Percentiles rank a stretch among this genome's conserved stretches.
Evolutionary conservation across 1,140 invertebrate species (phyloP).

Genomic region (Trichonephila clavipes): DNA sequence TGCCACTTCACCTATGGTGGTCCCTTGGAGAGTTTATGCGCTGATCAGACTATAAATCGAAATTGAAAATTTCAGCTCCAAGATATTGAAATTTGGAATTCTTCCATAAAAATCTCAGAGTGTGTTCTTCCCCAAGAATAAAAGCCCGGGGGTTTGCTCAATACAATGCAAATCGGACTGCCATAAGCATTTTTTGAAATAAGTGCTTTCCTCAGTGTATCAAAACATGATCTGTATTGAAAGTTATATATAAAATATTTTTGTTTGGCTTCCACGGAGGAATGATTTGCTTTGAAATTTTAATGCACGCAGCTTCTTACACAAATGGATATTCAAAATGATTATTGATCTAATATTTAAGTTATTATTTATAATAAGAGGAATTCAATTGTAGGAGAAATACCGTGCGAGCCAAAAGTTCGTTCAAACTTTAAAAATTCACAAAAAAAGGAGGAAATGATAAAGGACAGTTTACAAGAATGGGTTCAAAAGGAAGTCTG

Average conservation of each 20-base stretch:
- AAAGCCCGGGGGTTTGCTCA: not conserved
- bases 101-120: not conserved
- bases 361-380: too few species aligned
- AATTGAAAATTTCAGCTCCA: not conserved
- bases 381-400: too few species aligned
- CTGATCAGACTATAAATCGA: not conserved
- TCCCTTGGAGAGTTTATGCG: not conserved
- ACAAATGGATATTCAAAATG: too few species aligned
- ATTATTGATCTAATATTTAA: too few species aligned
- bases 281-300: too few species aligned
- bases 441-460: too few species aligned
- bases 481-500: too few species aligned
- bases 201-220: not conserved
- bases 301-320: too few species aligned
- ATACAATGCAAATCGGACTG: not conserved
- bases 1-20: not conserved
- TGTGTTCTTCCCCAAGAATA: not conserved
- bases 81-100: conserved; percentile 23
- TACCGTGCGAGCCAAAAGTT: too few species aligned
- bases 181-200: not conserved
- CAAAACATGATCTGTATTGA: not conserved
- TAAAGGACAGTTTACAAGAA: too few species aligned
- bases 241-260: not conserved
- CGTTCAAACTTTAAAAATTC: too few species aligned
- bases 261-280: too few species aligned